Base-by-base conservation (phyloP, 2,888 invertebrate genomes). In the Drosophila formosana region DNA sequence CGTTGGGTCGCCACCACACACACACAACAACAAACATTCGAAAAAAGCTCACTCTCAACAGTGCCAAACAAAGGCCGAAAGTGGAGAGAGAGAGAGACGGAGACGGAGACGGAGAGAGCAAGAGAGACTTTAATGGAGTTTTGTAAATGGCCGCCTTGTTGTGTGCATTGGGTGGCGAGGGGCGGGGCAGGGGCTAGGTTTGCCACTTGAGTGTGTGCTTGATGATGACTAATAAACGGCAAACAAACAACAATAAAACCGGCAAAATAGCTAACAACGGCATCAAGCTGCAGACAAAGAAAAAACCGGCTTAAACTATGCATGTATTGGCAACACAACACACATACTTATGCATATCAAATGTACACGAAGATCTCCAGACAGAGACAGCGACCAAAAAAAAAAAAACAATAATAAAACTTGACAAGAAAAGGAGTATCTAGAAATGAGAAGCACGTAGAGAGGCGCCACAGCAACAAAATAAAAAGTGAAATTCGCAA, bases 241-340 rank as follows among this genome's bases (percentile, higher is more conserved):
- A 61, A 61, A 64, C 50, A 65, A 81, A 23, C 50, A 61, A 58
- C 18, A 51, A 73, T 71, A 74, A 78, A 75, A 79, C 86, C 82
- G 86, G 82, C 82, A 70, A 82, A 82, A 82, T 82, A 75, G 75
- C 71, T 77, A 55, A 67, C 82, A 83, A 71, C 52, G 63, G 66
- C 72, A 68, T 80, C 74, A 58, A 55, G 43, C 45, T 34, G 53
- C 66, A 81, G 79, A 82, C 84, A 82, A 82, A 82, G 86, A 75
- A 80, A 72, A 85, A 82, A 85, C 86, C 83, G 83, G 86, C 83
- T 86, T 68, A 45, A 82, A 81, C 66, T 63, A 62, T 63, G 13
- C 55, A 30, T 58, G 50, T 66, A 55, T 66, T 45, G 13, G 56
- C 45, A 46, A 47, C 28, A 43, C 34, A 23, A 39, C n/a, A 39